phyloP scores from a whole-genome alignment of 2,113 vertebrate species.

The Motacilla alba region DNA sequence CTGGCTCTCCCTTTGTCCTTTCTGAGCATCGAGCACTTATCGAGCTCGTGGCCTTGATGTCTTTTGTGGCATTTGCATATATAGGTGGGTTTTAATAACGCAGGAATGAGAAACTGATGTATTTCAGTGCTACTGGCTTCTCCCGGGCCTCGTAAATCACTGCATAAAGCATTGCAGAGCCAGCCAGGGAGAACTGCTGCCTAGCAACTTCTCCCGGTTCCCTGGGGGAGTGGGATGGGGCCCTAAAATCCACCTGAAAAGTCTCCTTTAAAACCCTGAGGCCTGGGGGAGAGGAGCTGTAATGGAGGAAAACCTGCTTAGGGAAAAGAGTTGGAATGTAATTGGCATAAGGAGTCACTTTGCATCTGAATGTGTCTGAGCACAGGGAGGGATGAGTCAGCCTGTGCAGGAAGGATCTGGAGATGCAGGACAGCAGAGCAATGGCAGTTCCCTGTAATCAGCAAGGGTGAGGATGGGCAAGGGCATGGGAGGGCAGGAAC shows the following conservation, averaged over 20 bases:
- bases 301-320: background rate
- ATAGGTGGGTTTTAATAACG: conserved; percentile 7
- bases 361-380: conserved; percentile 13
- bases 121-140: background rate
- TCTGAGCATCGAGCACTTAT: fast-evolving
- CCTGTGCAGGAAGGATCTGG: background rate
- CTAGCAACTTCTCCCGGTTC: background rate
- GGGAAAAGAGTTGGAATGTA: background rate
- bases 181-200: conserved; percentile 36
- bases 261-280: background rate
- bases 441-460: background rate
- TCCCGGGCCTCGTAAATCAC: conserved; percentile 20
- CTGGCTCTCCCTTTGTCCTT: background rate
- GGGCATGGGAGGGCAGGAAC: background rate
- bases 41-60: background rate
- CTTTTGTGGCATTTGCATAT: background rate
- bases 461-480: background rate
- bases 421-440: background rate
- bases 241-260: background rate
- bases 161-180: background rate
- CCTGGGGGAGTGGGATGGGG: background rate
- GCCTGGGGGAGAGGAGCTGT: background rate
- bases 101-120: background rate
- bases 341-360: conserved; percentile 37
- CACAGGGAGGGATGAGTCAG: conserved; percentile 18